A percentile compares a stretch with the other conserved stretches of the same genome.
phyloP scores from a whole-genome alignment of 2,113 vertebrate species.

The Nycticebus coucang region DNA sequence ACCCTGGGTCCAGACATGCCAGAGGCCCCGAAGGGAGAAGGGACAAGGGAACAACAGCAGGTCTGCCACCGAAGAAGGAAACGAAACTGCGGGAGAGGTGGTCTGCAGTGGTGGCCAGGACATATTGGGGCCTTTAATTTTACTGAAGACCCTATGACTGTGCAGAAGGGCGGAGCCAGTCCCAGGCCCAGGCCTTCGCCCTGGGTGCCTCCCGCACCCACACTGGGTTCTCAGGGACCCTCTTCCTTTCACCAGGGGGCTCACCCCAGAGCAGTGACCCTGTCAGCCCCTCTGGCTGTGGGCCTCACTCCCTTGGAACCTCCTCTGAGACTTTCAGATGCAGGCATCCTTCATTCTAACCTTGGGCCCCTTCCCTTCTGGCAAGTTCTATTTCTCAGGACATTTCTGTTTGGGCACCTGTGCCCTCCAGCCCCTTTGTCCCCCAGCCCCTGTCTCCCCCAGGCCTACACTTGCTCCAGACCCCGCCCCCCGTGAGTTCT shows the following conservation, averaged over 20 bases:
- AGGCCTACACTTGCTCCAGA: neutral
- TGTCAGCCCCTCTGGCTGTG: neutral
- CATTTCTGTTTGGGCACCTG: too few species aligned
- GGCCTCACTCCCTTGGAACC: neutral
- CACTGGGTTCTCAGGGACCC: neutral
- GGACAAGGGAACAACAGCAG: neutral
- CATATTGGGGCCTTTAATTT: neutral
- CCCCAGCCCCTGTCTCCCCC: neutral
- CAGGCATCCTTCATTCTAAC: neutral
- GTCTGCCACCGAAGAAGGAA: neutral
- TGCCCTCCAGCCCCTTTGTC: neutral
- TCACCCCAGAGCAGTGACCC: neutral
- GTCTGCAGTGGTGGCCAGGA: too few species aligned
- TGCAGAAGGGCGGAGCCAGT: neutral
- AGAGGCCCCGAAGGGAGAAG: neutral
- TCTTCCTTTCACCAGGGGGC: neutral
- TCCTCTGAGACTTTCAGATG: neutral
- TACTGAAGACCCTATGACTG: neutral
- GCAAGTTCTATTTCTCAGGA: neutral
- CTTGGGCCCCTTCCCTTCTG: neutral
- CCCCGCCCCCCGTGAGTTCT: neutral
- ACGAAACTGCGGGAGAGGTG: neutral
- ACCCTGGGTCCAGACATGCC: too few species aligned
- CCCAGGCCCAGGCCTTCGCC: accelerated
- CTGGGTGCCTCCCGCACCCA: accelerated